Conservation (phyloP, 2,888 invertebrate genomes). For the Cactoblastis cactorum region DNA sequence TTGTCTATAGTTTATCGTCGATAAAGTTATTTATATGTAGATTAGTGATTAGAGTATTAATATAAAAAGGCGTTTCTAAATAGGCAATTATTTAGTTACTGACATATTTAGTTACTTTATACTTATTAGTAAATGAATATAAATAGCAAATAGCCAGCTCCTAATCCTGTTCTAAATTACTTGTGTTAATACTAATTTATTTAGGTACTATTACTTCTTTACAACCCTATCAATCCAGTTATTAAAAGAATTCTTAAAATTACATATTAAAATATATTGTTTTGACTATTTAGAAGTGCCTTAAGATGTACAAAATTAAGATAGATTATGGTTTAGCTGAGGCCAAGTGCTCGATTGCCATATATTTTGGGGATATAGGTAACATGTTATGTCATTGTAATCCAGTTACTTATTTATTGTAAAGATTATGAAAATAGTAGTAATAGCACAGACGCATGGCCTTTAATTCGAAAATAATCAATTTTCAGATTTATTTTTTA, state of each 20-base stretch:
- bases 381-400: neutral
- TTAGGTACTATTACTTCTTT: neutral
- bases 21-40: slow-evolving; percentile 35
- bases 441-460: no score
- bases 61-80: slow-evolving; percentile 24
- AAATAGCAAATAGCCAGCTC: no score
- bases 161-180: no score
- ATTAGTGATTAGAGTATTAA: slow-evolving; percentile 11
- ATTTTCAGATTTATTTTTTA: no score
- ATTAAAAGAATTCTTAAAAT: no score
- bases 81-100: neutral
- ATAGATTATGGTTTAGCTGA: slow-evolving; percentile 31
- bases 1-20: slow-evolving; percentile 16
- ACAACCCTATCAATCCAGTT: neutral
- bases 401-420: slow-evolving; percentile 10
- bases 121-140: no score
- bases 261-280: neutral
- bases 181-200: neutral
- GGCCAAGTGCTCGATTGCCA: slow-evolving; percentile 54
- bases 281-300: neutral
- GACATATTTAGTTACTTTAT: no score
- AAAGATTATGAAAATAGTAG: neutral
- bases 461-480: no score
- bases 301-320: slow-evolving; percentile 39
- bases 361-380: slow-evolving; percentile 35